Conservation (phyloP, 2,113 vertebrate genomes). For the Ammodytes dubius region DNA sequence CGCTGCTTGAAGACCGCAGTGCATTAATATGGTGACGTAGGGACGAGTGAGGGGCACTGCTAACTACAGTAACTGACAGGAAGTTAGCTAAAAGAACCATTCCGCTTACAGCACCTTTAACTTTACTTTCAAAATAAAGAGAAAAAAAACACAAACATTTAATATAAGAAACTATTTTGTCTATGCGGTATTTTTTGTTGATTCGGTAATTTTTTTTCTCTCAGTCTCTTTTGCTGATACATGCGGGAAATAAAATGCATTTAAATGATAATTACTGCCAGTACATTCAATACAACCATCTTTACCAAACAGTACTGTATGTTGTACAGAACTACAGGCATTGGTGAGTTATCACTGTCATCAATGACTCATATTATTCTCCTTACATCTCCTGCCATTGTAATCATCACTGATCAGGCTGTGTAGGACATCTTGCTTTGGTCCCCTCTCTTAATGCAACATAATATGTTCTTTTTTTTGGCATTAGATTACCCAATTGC, state of each 20-base stretch:
- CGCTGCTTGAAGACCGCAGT: no score
- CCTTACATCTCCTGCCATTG: background rate
- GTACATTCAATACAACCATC: background rate
- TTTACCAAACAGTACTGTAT: background rate
- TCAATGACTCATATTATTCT: conserved; percentile 22
- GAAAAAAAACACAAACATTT: no score
- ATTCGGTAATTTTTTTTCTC: background rate
- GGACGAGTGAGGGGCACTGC: no score
- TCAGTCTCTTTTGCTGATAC: background rate
- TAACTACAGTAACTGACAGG: no score
- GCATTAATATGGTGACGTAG: no score
- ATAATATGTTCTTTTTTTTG: conserved; percentile 52
- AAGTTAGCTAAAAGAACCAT: no score
- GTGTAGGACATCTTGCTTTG: conserved; percentile 11
- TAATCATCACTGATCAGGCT: conserved; percentile 30
- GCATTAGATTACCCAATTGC: conserved; percentile 46
- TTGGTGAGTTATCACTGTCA: conserved; percentile 22
- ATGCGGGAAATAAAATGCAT: no score
- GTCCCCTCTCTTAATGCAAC: conserved; percentile 60
- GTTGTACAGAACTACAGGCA: background rate
- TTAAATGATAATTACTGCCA: no score
- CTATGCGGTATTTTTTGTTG: background rate
- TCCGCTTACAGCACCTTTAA: no score
- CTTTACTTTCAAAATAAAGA: no score
- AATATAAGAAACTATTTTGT: no score